Evolutionary conservation across 35 echinoderm and acorn worm species (phyloP).

Genomic region (Ophioderma brevispina): DNA sequence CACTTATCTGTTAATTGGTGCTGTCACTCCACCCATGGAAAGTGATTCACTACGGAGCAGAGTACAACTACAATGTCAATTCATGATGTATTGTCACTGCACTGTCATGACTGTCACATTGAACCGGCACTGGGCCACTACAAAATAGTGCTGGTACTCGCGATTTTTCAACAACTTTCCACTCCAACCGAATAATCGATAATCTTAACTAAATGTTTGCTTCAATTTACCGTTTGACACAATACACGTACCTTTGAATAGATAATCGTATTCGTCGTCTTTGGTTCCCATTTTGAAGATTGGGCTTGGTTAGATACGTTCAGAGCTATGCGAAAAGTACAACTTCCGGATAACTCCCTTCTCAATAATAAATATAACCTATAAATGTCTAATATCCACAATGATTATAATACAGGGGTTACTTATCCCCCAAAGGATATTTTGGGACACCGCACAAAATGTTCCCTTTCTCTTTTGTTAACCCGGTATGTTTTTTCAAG

Average conservation of each 20-base stretch:
- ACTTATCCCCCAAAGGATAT: neutral
- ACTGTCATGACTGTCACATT: too few relatives aligned
- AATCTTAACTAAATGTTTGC: too few relatives aligned
- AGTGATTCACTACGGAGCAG: too few relatives aligned
- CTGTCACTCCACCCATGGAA: too few relatives aligned
- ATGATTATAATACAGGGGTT: neutral
- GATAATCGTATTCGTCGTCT: conserved; percentile 99
- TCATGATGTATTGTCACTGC: too few relatives aligned
- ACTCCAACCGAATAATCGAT: too few relatives aligned
- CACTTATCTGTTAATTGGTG: too few relatives aligned
- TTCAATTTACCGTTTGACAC: too few relatives aligned
- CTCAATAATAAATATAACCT: neutral
- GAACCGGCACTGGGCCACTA: too few relatives aligned
- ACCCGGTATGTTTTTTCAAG: neutral
- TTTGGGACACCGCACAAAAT: neutral
- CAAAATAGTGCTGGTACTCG: too few relatives aligned
- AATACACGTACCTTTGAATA: conserved; percentile 95
- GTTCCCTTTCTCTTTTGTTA: neutral
- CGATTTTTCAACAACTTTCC: too few relatives aligned
- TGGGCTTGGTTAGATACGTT: conserved; percentile 45
- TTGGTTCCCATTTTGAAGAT: conserved; percentile 93
- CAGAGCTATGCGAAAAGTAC: conserved; percentile 68
- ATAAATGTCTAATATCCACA: neutral
- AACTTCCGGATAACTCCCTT: conserved; percentile 82
- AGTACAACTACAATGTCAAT: too few relatives aligned